Evolutionary conservation across 1,140 invertebrate species (phyloP).

Genomic region (Papilio helenus): DNA sequence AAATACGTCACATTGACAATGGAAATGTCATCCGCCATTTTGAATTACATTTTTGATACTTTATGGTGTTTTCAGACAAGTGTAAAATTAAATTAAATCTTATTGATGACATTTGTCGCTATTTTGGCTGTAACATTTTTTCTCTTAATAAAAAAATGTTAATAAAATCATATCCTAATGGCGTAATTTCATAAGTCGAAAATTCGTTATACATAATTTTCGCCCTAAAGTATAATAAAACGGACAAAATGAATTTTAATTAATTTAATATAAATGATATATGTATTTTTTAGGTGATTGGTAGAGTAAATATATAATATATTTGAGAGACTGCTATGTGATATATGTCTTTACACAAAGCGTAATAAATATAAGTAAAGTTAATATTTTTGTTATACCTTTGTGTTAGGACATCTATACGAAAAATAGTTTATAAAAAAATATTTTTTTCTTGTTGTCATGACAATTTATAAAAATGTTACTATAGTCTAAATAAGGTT

Average conservation of each 20-base stretch:
- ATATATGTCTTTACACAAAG: conserved; percentile 30
- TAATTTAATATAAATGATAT: not conserved
- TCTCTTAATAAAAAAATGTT: too few relatives aligned
- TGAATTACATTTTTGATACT: not conserved
- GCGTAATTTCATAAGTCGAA: too few relatives aligned
- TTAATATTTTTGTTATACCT: not conserved
- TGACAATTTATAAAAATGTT: conserved; percentile 18
- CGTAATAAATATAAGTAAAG: not conserved
- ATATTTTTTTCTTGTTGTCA: not conserved
- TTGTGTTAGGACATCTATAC: conserved; percentile 10
- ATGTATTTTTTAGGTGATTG: conserved; percentile 23
- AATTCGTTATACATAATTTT: not conserved
- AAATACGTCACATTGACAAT: not conserved
- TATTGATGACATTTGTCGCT: too few relatives aligned
- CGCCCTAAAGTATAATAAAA: not conserved
- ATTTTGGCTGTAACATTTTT: too few relatives aligned
- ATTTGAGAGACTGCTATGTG: conserved; percentile 33
- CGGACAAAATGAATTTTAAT: not conserved
- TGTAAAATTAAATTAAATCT: too few relatives aligned
- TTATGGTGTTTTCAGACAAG: not conserved
- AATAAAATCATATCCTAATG: too few relatives aligned
- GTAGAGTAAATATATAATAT: conserved; percentile 24
- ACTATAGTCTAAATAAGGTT: too few relatives aligned
- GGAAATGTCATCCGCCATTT: conserved; percentile 11
- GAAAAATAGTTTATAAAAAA: not conserved